phyloP scores from a whole-genome alignment of 2,113 vertebrate genomes.

The Tringa solitaria region DNA sequence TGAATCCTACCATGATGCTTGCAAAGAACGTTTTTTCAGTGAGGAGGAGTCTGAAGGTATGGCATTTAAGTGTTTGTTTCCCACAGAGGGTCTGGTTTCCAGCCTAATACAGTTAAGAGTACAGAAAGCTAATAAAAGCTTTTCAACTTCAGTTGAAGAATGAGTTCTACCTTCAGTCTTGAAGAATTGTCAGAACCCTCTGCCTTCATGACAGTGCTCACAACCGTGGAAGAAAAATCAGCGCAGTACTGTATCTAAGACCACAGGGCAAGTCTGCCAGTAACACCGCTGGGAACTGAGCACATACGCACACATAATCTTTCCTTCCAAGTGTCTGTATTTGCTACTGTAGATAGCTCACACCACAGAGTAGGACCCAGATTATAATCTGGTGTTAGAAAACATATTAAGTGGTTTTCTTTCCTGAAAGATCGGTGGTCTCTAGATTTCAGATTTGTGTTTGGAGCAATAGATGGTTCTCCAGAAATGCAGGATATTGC shows the following conservation, averaged over 20 bases:
- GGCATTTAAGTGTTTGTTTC: not conserved
- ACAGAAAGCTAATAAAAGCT: not conserved
- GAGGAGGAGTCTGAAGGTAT: constrained; percentile 78
- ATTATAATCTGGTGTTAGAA: not conserved
- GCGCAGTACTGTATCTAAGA: not conserved
- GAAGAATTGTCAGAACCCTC: not conserved
- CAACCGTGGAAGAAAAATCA: not conserved
- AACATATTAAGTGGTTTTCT: not conserved
- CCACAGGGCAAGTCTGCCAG: not conserved
- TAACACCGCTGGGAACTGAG: not conserved
- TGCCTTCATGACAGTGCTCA: not conserved
- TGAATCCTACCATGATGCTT: constrained; percentile 72
- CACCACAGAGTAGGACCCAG: not conserved
- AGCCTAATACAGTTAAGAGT: not conserved
- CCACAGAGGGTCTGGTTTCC: not conserved
- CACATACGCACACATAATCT: not conserved
- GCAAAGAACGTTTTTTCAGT: constrained; percentile 86
- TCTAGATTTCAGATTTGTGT: not conserved
- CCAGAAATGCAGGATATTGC: not conserved
- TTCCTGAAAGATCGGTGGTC: not conserved
- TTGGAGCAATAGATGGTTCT: not conserved
- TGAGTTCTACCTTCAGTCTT: not conserved
- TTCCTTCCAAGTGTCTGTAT: not conserved
- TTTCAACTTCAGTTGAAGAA: not conserved
- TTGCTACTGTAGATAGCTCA: not conserved